Evolutionary conservation across 2,113 vertebrate genomes (phyloP), one percentile per base, ranked within the genome.

Genomic region (Siniperca knerii): DNA sequence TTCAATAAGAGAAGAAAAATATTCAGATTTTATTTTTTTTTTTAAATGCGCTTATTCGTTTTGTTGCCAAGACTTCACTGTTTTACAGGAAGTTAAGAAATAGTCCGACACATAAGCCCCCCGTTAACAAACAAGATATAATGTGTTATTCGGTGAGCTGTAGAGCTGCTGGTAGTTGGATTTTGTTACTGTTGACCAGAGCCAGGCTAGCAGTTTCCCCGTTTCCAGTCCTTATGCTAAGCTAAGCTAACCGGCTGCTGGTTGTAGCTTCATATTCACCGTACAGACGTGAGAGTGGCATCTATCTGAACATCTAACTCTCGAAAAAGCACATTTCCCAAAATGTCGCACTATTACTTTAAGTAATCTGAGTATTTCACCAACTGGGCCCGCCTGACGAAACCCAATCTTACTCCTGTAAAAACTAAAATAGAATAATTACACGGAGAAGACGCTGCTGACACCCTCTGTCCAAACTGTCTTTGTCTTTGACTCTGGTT

Each of bases 181-280:
- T 18, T 18, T 2, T 7, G 16, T 50, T 50, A 6, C 16, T 15
- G 20, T 50, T 50, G 16, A 7, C 5, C 48, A 18, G 16, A 50
- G 16, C 44, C 44, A 18, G 8, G 67, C 69, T 71, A 37, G 12
- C 35, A 2, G 55, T 60, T 74, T 25, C 40, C 37, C 55, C 11
- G 40, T 13, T 74, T 29, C 13, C 70, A 73, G 29, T 42, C 52
- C n/a, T 42, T 57, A 61, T 75, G 72, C 57, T 75, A 58, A 48
- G 25, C 71, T 46, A 60, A 60, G 23, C 69, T 50, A 69, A 40
- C 6, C 6, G 15, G 8, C 48, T 16, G 48, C 15, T 48, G 4
- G 46, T 4, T 5, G 46, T 15, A 50, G 48, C 48, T 50, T 18
- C 46, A 50, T 33, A 33, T 69, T 33, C 20, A 18, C 16, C 0